Base-by-base conservation (phyloP, 2,113 vertebrate genomes). In the Limnothrissa miodon region DNA sequence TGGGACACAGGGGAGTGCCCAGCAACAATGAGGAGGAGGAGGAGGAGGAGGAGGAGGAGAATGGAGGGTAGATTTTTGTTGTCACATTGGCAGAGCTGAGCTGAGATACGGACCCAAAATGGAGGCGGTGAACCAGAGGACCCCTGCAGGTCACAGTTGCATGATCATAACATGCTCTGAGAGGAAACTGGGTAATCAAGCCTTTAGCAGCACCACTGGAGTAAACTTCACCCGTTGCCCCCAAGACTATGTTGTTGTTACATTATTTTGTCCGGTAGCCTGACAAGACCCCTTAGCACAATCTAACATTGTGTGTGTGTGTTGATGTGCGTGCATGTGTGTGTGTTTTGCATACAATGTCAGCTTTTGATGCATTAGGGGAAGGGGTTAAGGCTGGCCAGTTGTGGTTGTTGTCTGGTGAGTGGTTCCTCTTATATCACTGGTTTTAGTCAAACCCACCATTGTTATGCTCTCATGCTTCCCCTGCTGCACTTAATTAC, bases 21-120 rank as follows among this genome's bases (percentile, higher is more conserved):
- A 86, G 87, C 90, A 92, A 86, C 90, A 89, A 90, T 88, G 87
- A 90, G 84, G 89, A 90, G 90, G 53, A 21, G n/a, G 25, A 59
- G n/a, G 56, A 25, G 23, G 59, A 25, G 59, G 25, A 25, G n/a
- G 59, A 25, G 25, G 56, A 59, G 23, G 56, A 59, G 46, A 15
- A 48, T 10, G 46, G 51, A 23, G 51, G 51, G 66, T 33, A 74
- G 66, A 36, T 74, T 33, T 39, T 33, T 39, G 66, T 11, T 36
- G 66, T 13, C 66, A 74, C 66, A 74, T 74, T 33, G 15, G 66
- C 66, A 13, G 66, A 36, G 66, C 29, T 36, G 29, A 74, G 29
- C n/a, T 66, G 66, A 56, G 53, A 74, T 74, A 19, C 33, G 0
- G 25, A 74, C 66, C 29, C 29, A 74, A 74, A 74, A 74, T 74